Evolutionary conservation across 2,888 invertebrate species (phyloP).

Genomic region (Keiferia lycopersicella): DNA sequence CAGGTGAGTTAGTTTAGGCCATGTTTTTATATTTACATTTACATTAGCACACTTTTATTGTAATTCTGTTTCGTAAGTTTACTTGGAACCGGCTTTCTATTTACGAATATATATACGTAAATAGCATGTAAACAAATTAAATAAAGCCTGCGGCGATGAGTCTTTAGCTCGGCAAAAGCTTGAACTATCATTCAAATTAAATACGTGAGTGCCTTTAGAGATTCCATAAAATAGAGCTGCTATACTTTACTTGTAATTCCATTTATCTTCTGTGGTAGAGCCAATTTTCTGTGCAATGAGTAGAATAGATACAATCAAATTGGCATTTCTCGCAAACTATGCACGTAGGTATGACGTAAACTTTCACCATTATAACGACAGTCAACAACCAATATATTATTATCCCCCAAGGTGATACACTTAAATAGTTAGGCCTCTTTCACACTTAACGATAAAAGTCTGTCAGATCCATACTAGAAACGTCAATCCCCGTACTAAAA

Average conservation of each 20-base stretch:
- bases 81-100: neutral
- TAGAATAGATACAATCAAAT: constrained; percentile 34
- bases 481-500: no score
- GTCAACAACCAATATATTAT: neutral
- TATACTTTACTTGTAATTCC: no score
- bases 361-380: constrained; percentile 49
- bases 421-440: no score
- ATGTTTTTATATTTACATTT: neutral
- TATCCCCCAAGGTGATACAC: no score
- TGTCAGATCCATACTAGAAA: no score
- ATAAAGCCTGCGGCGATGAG: neutral
- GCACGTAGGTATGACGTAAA: constrained; percentile 55
- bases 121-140: neutral
- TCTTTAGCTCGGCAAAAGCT: neutral
- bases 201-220: neutral
- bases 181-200: neutral
- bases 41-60: neutral
- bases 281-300: constrained; percentile 40
- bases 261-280: neutral
- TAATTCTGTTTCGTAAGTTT: neutral
- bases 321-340: constrained; percentile 53
- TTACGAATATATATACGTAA: neutral
- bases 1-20: neutral
- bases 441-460: no score
- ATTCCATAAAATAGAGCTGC: neutral